Evolutionary conservation across 2,888 invertebrate species (phyloP).

Genomic region (Idaea biselata): DNA sequence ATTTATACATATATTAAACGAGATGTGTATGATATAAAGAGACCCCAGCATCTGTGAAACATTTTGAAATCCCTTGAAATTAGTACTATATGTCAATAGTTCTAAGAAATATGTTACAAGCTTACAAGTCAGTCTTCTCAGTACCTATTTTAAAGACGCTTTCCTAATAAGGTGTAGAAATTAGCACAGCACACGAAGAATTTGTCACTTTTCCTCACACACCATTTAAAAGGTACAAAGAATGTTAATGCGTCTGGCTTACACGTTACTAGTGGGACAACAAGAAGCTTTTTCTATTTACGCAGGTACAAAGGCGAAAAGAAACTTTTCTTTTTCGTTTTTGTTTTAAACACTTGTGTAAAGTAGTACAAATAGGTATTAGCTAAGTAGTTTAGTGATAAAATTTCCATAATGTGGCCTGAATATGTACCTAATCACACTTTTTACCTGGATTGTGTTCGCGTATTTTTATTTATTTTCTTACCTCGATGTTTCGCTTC

Average conservation of each 20-base stretch:
- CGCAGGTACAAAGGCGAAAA: conserved; percentile 21
- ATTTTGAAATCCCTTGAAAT: neutral
- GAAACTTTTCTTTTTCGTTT: conserved; percentile 13
- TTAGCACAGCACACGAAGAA: conserved; percentile 17
- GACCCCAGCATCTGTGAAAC: neutral
- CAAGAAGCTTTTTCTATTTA: conserved; percentile 12
- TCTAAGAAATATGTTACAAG: neutral
- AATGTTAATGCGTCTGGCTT: conserved; percentile 24
- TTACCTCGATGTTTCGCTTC: too few relatives aligned
- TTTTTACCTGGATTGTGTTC: too few relatives aligned
- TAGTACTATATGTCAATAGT: neutral
- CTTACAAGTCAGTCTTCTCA: conserved; percentile 7
- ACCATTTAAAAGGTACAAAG: conserved; percentile 21
- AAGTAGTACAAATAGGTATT: too few relatives aligned
- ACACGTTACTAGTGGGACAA: conserved; percentile 16
- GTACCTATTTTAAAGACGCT: conserved; percentile 10
- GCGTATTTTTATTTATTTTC: too few relatives aligned
- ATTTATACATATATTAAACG: too few relatives aligned
- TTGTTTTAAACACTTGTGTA: too few relatives aligned
- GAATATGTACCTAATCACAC: too few relatives aligned
- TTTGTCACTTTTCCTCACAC: conserved; percentile 16
- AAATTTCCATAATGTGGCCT: too few relatives aligned
- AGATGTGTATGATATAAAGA: too few relatives aligned
- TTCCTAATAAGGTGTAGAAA: conserved; percentile 19
- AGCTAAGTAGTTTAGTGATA: too few relatives aligned